Percentiles rank a stretch among this genome's conserved stretches.
Evolutionary conservation across 1,140 invertebrate species (phyloP).

Genomic region (Oryctes rhinoceros): DNA sequence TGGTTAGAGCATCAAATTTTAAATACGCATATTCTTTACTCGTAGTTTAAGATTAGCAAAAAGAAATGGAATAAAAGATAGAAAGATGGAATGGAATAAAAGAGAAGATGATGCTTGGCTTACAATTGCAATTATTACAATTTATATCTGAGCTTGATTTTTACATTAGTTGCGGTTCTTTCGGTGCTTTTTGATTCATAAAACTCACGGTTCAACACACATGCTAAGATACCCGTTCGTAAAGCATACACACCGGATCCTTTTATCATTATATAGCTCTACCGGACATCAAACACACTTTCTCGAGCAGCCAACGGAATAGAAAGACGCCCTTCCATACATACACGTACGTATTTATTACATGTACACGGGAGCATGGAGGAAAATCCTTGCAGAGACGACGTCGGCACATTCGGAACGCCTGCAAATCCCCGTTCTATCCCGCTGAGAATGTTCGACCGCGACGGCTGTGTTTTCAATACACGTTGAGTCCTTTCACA

Average conservation of each 20-base stretch:
- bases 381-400: background rate
- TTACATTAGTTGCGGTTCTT: too few species aligned
- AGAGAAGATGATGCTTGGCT: too few species aligned
- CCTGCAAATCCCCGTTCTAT: constrained; percentile 25
- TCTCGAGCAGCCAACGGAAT: background rate
- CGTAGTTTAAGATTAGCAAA: too few species aligned
- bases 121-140: too few species aligned
- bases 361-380: background rate
- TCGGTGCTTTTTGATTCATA: too few species aligned
- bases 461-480: constrained; percentile 37
- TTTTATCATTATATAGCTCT: background rate
- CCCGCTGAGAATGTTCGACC: constrained; percentile 41
- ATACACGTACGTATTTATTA: background rate
- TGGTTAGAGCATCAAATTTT: too few species aligned
- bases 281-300: constrained; percentile 26
- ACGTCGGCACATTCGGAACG: background rate
- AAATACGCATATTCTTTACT: too few species aligned
- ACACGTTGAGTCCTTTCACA: constrained; percentile 37
- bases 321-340: constrained; percentile 6
- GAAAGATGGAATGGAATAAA: too few species aligned
- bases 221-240: background rate
- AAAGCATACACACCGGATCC: background rate
- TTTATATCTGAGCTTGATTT: too few species aligned
- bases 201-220: too few species aligned
- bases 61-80: too few species aligned